These are phyloP conservation scores for Cryptotermes secundus DNA, from an alignment of 1,140 invertebrate species.

Conservation along the genomic window DNA sequence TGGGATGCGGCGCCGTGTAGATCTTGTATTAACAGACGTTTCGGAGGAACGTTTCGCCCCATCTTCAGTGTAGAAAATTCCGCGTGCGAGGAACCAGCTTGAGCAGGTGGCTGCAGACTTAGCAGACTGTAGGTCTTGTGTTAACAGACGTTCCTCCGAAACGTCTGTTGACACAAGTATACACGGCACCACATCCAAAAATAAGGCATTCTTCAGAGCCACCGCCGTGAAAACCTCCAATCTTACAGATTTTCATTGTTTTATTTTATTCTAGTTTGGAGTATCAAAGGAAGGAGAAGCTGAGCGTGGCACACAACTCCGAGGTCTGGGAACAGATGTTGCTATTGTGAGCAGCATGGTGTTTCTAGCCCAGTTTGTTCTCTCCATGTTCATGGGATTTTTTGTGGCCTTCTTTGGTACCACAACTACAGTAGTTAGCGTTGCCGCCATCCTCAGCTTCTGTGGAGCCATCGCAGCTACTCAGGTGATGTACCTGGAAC, in stretches of 20 bases:
- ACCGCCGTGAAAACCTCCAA: too few species aligned
- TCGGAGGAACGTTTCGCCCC: too few species aligned
- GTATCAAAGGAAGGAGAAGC: constrained; percentile 54
- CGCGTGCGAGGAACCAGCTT: too few species aligned
- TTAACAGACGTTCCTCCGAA: too few species aligned
- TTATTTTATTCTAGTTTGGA: constrained; percentile 60
- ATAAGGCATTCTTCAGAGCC: too few species aligned
- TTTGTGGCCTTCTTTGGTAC: constrained; percentile 72
- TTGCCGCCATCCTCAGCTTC: constrained; percentile 76
- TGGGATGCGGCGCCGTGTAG: too few species aligned
- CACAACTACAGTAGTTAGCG: constrained; percentile 85
- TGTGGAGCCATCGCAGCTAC: constrained; percentile 82
- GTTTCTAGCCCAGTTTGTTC: constrained; percentile 88
- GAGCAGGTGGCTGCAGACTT: too few species aligned
- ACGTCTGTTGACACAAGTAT: too few species aligned
- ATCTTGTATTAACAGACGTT: too few species aligned
- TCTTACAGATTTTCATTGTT: background rate
- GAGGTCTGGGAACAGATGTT: constrained; percentile 91
- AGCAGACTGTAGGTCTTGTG: too few species aligned
- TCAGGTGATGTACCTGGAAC: constrained; percentile 84
- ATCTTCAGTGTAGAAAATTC: too few species aligned
- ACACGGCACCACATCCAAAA: too few species aligned
- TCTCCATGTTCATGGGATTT: constrained; percentile 83
- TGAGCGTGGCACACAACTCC: constrained; percentile 54
- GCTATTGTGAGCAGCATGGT: constrained; percentile 94